Conservation (phyloP, 2,113 vertebrate species). For the Butorides virescens region DNA sequence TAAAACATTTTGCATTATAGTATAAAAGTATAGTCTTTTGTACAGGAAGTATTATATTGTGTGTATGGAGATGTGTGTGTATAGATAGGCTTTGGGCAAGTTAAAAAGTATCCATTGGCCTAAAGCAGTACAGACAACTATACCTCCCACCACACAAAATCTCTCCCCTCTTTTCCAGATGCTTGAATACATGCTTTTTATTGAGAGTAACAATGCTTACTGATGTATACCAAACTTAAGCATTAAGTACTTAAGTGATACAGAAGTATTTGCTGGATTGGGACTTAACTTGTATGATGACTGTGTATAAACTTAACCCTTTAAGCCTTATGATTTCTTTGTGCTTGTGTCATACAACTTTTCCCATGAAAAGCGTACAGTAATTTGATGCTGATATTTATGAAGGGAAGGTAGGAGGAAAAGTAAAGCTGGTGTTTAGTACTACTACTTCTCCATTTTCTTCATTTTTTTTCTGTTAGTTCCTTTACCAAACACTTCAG, state of each 20-base stretch:
- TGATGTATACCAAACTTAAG: neutral
- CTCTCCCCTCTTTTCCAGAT: neutral
- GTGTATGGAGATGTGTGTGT: neutral
- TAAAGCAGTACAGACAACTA: neutral
- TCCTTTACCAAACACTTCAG: neutral
- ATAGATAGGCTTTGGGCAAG: neutral
- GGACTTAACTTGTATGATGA: neutral
- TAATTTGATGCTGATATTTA: neutral
- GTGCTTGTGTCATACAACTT: neutral
- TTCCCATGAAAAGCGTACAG: neutral
- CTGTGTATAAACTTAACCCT: neutral
- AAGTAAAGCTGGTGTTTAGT: neutral
- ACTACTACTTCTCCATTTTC: neutral
- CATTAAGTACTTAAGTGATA: neutral
- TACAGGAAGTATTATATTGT: neutral
- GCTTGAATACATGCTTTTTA: neutral
- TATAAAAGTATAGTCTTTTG: neutral
- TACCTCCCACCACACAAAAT: neutral
- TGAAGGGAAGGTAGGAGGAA: neutral
- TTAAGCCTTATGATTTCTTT: neutral
- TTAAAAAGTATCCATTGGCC: neutral
- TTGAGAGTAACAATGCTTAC: neutral
- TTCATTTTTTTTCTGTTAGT: neutral
- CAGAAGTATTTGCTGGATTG: neutral
- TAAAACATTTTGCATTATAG: neutral